phyloP scores from a whole-genome alignment of 1,140 invertebrate species.

The Lerema accius region DNA sequence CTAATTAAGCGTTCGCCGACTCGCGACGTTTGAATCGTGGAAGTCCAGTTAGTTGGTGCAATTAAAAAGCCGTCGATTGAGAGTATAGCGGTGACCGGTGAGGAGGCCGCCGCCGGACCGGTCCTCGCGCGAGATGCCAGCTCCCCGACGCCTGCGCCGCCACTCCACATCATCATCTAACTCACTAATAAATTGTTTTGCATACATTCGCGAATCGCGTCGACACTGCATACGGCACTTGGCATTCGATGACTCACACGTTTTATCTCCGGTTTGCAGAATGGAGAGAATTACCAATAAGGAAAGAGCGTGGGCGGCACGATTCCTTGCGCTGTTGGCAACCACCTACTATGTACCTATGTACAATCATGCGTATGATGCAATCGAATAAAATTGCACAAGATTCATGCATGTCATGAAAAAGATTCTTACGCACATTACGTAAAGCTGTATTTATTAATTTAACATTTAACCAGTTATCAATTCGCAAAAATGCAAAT shows the following conservation, averaged over 20 bases:
- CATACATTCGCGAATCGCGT: neutral
- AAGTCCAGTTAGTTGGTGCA: neutral
- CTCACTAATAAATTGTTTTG: conserved; percentile 2
- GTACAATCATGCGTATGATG: too few relatives aligned
- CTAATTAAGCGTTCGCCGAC: neutral
- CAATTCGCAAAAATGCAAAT: too few relatives aligned
- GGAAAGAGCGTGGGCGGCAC: too few relatives aligned
- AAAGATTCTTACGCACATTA: too few relatives aligned
- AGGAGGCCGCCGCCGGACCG: too few relatives aligned
- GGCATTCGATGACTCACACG: conserved; percentile 6
- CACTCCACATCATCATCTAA: neutral
- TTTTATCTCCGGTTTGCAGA: conserved; percentile 9
- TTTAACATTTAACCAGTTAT: too few relatives aligned
- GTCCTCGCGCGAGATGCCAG: conserved; percentile 11
- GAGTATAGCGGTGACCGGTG: neutral
- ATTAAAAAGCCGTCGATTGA: neutral
- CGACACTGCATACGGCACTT: too few relatives aligned
- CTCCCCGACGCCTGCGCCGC: conserved; percentile 1
- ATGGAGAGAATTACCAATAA: neutral
- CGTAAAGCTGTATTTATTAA: too few relatives aligned
- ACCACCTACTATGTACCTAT: too few relatives aligned
- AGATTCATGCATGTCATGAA: too few relatives aligned
- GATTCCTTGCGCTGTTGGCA: too few relatives aligned
- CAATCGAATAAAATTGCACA: too few relatives aligned
- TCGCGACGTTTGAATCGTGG: neutral